Percentiles rank a stretch among this genome's conserved stretches.
phyloP scores from a whole-genome alignment of 2,888 invertebrate genomes.

The Prosopocoilus inquinatus region DNA sequence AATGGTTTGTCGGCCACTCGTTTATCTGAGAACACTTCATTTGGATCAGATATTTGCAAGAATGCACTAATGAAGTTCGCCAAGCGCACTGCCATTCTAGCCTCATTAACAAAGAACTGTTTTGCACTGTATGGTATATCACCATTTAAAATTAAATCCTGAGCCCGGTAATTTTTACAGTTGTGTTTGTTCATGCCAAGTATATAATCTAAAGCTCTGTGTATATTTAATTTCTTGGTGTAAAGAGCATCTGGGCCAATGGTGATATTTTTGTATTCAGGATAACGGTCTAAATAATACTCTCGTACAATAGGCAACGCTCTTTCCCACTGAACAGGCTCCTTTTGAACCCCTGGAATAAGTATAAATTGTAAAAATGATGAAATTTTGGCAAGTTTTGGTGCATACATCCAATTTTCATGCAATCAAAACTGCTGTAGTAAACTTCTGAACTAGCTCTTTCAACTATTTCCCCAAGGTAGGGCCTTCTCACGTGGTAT shows the following conservation, averaged over 20 bases:
- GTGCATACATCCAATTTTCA: constrained; percentile 83
- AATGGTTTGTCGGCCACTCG: constrained; percentile 84
- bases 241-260: constrained; percentile 66
- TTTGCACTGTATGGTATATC: constrained; percentile 85
- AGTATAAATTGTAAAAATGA: neutral
- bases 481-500: constrained; percentile 82
- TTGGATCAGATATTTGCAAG: constrained; percentile 85
- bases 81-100: constrained; percentile 92
- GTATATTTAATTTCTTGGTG: constrained; percentile 68
- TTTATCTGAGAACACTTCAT: constrained; percentile 87
- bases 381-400: neutral
- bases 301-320: constrained; percentile 69
- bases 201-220: constrained; percentile 76
- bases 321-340: constrained; percentile 80
- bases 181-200: constrained; percentile 61
- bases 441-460: constrained; percentile 90
- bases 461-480: constrained; percentile 90
- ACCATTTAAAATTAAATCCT: constrained; percentile 77
- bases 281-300: constrained; percentile 69
- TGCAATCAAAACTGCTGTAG: constrained; percentile 88
- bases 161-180: constrained; percentile 56
- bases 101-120: constrained; percentile 90
- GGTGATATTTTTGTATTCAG: constrained; percentile 71
- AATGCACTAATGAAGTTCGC: constrained; percentile 96
- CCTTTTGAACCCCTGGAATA: constrained; percentile 75